A percentile compares a stretch with the other conserved stretches of the same genome.
Evolutionary conservation across 2,888 invertebrate genomes (phyloP).

Genomic region (Globia sparganii): DNA sequence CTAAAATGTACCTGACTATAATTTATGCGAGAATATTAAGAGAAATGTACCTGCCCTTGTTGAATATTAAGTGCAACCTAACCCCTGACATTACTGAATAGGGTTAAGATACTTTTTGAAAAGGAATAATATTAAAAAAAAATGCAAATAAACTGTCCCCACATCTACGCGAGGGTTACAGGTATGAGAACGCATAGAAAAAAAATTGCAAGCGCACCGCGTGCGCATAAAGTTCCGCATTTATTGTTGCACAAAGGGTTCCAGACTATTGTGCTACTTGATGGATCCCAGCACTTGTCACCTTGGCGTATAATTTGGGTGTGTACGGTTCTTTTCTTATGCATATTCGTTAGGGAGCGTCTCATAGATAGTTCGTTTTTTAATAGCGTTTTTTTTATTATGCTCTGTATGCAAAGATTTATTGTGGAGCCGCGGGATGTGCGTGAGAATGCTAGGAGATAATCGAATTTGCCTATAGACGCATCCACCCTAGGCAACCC

Average conservation of each 20-base stretch:
- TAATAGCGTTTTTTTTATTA: constrained; percentile 89
- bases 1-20: constrained; percentile 91
- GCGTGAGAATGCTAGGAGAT: constrained; percentile 89
- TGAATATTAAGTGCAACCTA: constrained; percentile 91
- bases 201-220: constrained; percentile 82
- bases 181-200: constrained; percentile 81
- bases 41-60: constrained; percentile 91
- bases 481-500: constrained; percentile 86
- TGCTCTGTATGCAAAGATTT: constrained; percentile 89
- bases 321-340: constrained; percentile 86
- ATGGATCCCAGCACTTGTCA: constrained; percentile 87
- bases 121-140: constrained; percentile 88
- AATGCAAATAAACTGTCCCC: constrained; percentile 91
- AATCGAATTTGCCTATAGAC: constrained; percentile 90
- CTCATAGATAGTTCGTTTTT: constrained; percentile 87
- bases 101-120: constrained; percentile 90
- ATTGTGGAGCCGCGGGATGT: constrained; percentile 86
- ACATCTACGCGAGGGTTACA: constrained; percentile 83
- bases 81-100: constrained; percentile 90
- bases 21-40: constrained; percentile 91
- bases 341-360: constrained; percentile 86
- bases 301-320: constrained; percentile 89
- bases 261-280: constrained; percentile 72
- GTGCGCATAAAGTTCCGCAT: constrained; percentile 78
- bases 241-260: constrained; percentile 69